phyloP scores from a whole-genome alignment of 2,797 vertebrate genomes.

The Rhinella marina region DNA sequence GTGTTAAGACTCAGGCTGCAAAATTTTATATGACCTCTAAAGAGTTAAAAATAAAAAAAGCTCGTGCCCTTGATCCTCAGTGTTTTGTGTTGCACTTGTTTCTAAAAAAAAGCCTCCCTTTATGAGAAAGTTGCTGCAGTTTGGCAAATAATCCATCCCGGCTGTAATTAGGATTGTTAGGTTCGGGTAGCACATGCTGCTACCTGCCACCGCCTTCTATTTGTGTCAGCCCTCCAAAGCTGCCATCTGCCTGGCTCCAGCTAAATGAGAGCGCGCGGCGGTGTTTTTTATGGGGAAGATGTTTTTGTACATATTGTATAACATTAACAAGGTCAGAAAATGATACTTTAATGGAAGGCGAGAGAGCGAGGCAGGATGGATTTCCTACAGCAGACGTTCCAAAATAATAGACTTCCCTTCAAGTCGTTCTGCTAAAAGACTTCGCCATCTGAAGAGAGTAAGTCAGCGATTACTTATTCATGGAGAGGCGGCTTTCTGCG shows the following conservation, averaged over 20 bases:
- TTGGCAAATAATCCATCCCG: conserved; percentile 33
- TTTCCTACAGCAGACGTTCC: neutral
- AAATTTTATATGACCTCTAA: neutral
- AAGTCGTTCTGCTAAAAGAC: conserved; percentile 39
- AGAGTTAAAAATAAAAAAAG: neutral
- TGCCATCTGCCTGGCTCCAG: conserved; percentile 50
- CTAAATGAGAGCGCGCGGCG: conserved; percentile 19
- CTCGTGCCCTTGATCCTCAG: neutral
- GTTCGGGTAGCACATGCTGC: conserved; percentile 38
- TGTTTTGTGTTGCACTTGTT: neutral
- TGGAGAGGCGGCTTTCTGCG: neutral
- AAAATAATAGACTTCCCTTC: conserved; percentile 24
- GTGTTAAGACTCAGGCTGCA: no score
- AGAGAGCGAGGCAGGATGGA: conserved; percentile 33
- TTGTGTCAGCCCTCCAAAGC: conserved; percentile 32
- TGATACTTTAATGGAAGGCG: conserved; percentile 47
- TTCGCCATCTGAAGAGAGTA: neutral
- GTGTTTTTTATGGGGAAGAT: conserved; percentile 44
- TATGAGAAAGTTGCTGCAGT: conserved; percentile 43
- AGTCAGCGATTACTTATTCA: neutral
- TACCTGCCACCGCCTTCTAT: conserved; percentile 44
- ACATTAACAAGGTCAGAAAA: conserved; percentile 51
- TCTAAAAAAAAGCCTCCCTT: neutral
- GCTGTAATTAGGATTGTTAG: conserved; percentile 34
- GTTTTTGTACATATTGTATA: conserved; percentile 54